Evolutionary conservation across 2,888 invertebrate species (phyloP), one percentile per base, ranked within the genome.

Genomic region (Erynnis tages): DNA sequence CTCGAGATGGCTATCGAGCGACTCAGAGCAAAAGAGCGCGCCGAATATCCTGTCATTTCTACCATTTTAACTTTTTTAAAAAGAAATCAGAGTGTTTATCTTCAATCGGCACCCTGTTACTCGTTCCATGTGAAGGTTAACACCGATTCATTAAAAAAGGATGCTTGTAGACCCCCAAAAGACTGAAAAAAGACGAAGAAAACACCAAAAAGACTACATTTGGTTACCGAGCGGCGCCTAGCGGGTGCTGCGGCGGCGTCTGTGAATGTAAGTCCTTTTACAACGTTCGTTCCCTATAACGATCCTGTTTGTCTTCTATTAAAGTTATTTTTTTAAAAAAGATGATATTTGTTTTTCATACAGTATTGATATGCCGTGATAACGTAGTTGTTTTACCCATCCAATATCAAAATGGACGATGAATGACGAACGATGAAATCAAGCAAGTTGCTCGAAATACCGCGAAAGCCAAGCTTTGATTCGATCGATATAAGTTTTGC

Each of bases 81-180:
- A 67, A 59, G 66, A 71, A 67, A 70, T 62, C 61, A 68, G 69
- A 71, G 66, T 60, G 63, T 76, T 88, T 87, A 89, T 89, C 88
- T 88, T 61, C 76, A 83, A 88, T 89, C 88, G 77, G 83, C 88
- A 88, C 87, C 88, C 86, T 79, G 85, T 88, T 84, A 85, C 81
- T 81, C 79, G 86, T 84, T 76, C 82, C 78, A 81, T 70, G 80
- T 71, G 85, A 86, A 88, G 88, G 87, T 88, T 88, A 88, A 88
- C 88, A 88, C 88, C 79, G 87, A 86, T 87, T 85, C 84, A 82
- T 86, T 88, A 83, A 88, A 87, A 87, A 87, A 85, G 69, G 69
- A 83, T 72, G 75, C 72, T 71, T 69, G 75, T 72, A 69, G 87
- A 87, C 87, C 88, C 84, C 88, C 88, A 86, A 86, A 89, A 87